These are phyloP conservation scores for Miichthys miiuy DNA, from an alignment of 2,797 vertebrate species.

Conservation along the genomic window DNA sequence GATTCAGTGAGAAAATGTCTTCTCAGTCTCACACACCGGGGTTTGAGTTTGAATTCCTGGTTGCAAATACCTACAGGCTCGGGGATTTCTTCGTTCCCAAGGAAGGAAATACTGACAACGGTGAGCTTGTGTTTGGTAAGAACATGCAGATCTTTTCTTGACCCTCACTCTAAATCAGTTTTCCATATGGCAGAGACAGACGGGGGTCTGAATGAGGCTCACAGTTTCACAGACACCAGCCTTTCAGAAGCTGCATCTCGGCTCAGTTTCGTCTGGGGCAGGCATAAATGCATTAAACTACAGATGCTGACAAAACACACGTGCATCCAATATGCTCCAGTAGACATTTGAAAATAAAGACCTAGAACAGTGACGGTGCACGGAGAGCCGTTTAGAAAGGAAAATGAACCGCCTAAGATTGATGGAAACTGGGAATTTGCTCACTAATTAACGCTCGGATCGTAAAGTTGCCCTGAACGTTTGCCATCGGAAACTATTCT, in stretches of 20 bases:
- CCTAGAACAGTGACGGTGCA: background rate
- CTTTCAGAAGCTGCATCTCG: constrained; percentile 18
- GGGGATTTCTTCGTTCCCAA: constrained; percentile 58
- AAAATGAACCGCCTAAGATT: background rate
- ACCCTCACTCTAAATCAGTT: constrained; percentile 72
- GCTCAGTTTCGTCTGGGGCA: constrained; percentile 15
- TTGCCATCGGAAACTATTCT: background rate
- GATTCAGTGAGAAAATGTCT: background rate
- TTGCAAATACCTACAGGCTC: constrained; percentile 40
- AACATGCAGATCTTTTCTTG: constrained; percentile 70
- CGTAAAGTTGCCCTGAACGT: background rate
- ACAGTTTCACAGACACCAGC: constrained; percentile 58
- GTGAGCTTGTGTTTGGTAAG: constrained; percentile 65
- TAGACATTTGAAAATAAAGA: constrained; percentile 4
- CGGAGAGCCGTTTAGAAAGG: background rate
- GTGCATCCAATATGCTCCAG: background rate
- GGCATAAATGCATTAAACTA: constrained; percentile 7
- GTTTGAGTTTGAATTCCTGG: constrained; percentile 41
- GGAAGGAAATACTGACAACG: constrained; percentile 66
- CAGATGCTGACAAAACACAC: constrained; percentile 25
- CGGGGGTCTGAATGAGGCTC: constrained; percentile 63
- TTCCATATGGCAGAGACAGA: constrained; percentile 80
- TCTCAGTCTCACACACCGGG: background rate
- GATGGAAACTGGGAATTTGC: background rate
- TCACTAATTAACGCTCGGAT: background rate